These are phyloP conservation scores for Callosobruchus maculatus DNA, from an alignment of 2,888 invertebrate genomes.

Conservation along the genomic window DNA sequence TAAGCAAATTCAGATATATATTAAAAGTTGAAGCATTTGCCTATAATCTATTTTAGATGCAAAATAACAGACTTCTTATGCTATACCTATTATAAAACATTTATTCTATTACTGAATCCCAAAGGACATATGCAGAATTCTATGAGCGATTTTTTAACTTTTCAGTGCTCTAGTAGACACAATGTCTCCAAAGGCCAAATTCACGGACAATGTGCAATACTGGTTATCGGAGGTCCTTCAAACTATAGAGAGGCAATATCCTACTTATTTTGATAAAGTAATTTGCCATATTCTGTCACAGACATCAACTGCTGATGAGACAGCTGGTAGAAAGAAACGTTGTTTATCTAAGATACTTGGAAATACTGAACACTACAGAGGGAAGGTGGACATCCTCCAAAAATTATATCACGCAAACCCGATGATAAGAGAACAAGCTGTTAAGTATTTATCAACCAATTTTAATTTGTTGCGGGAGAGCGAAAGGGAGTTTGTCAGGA, in stretches of 20 bases:
- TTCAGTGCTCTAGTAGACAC: constrained; percentile 38
- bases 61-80: no score
- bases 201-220: constrained; percentile 24
- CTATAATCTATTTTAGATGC: no score
- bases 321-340: constrained; percentile 21
- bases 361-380: constrained; percentile 25
- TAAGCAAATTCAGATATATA: no score
- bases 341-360: constrained; percentile 35
- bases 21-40: no score
- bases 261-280: constrained; percentile 66
- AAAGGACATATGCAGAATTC: no score
- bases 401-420: constrained; percentile 70
- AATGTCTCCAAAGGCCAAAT: constrained; percentile 25
- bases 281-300: constrained; percentile 56
- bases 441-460: constrained; percentile 61
- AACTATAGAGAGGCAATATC: constrained; percentile 67
- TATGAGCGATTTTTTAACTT: constrained; percentile 12
- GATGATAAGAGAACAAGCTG: constrained; percentile 62
- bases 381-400: constrained; percentile 55
- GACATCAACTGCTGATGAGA: constrained; percentile 16
- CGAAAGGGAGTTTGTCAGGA: constrained; percentile 60
- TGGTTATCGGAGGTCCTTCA: constrained; percentile 51
- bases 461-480: constrained; percentile 51
- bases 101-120: no score
- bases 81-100: no score